Base-by-base conservation (phyloP, 2,797 vertebrate species). In the Acanthiza pusilla region DNA sequence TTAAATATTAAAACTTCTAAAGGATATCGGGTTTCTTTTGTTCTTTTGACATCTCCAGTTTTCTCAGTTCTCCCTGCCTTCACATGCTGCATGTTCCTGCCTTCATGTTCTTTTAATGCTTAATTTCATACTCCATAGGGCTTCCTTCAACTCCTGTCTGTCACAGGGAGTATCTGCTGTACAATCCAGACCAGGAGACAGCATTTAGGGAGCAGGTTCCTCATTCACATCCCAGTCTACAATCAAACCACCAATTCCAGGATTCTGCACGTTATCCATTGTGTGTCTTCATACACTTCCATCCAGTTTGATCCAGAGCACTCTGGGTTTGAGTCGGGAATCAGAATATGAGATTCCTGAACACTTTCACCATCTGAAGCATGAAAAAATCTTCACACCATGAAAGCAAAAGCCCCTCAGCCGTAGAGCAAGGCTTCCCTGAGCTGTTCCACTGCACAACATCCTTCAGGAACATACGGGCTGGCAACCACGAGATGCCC, bases 11-110 rank as follows among this genome's bases (percentile, higher is more conserved):
- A 96, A 82, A 57, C 3, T 67, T 19, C 61, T 43, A 77, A 54
- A 90, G 80, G 67, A 82, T 84, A 95, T 95, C 73, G 40, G n/a
- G 61, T 95, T 96, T 95, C 96, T 94, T 94, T 94, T 93, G 92
- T 94, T 96, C 77, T 89, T 96, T 53, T 76, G 63, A 63, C 74
- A 88, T 48, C 10, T 23, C 11, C 5, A 84, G 53, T 11, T 55
- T 50, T 91, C 93, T 91, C 83, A 73, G 7, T 57, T 88, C 74
- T 78, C 85, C 74, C 80, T 26, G 77, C 63, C 83, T 94, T 78
- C 67, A 57, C 50, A 23, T 62, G 50, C 67, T 85, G 60, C 77
- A 74, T 87, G 77, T 57, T 84, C 42, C 30, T 16, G 30, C 51
- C 88, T 95, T 86, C 73, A 88, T 91, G 80, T 85, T 93, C 77